Evolutionary conservation across 2,888 invertebrate genomes (phyloP).

Genomic region (Morinoia aosen): DNA sequence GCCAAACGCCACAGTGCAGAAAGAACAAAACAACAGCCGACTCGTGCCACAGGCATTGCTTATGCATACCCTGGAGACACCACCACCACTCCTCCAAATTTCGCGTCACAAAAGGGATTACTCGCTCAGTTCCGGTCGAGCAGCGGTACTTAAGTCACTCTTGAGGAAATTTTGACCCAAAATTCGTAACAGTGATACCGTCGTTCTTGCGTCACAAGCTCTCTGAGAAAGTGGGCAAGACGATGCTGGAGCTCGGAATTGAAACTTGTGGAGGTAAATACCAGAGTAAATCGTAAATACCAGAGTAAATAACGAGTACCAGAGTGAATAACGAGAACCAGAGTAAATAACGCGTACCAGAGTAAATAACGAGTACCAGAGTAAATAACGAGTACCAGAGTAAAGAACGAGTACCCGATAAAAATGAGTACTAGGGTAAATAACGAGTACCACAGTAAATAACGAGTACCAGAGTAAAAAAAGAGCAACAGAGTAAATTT

Average conservation of each 20-base stretch:
- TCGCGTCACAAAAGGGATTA: not conserved
- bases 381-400: no score
- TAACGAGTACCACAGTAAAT: no score
- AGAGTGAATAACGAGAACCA: no score
- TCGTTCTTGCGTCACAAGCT: not conserved
- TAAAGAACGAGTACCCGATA: no score
- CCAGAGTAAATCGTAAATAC: no score
- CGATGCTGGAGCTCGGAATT: not conserved
- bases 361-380: no score
- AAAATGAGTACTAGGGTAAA: no score
- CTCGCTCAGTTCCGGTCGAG: not conserved
- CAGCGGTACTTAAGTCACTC: not conserved
- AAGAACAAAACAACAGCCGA: not conserved
- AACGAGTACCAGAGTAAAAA: no score
- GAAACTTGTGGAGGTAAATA: no score
- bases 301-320: no score
- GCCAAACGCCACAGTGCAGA: not conserved
- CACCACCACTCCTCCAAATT: not conserved
- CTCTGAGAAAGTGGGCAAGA: not conserved
- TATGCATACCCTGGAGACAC: not conserved
- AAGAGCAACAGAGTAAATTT: no score
- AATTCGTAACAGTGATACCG: not conserved
- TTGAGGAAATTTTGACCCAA: not conserved
- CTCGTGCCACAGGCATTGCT: not conserved
- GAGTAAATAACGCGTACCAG: no score